Base-by-base conservation (phyloP, 2,113 vertebrate species). In the Pluvialis apricaria region DNA sequence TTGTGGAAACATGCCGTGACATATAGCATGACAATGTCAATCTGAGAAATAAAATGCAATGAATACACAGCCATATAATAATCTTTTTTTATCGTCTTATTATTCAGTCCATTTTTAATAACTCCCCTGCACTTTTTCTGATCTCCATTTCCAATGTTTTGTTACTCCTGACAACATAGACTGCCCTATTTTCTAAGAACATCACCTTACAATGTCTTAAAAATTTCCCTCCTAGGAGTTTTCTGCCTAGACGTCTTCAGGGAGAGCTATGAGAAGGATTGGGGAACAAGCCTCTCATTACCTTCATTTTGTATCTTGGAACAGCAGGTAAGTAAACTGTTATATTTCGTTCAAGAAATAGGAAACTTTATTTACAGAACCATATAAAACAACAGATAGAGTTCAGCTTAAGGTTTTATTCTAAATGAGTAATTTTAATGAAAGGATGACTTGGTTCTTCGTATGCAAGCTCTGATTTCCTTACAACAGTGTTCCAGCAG, bases 401-500 rank as follows among this genome's bases (percentile, higher is more conserved):
- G 47, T 64, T 90, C 42, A 70, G 58, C 2, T 24, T 44, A 9
- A 24, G 16, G 2, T 85, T 76, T 76, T 61, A 31, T 77, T 82
- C 6, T 38, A 51, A 68, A 40, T 44, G 11, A 26, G 6, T 52
- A 21, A 31, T 81, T 77, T 84, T 57, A 60, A 47, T 80, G 17
- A 13, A 51, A 76, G 47, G 11, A 25, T 65, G 40, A 18, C 5
- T 76, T 49, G 2, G 32, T 25, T 62, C 25, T 79, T 58, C 1
- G 0, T 32, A 17, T 14, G 18, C 26, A 32, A 49, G 29, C 60
- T 65, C 80, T 65, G 58, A n/a, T 61, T 55, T 88, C 47, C 18
- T 29, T 6, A 2, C 49, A 61, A 2, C 1, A 44, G 36, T 0
- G 0, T 40, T 54, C 26, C 49, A 72, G 64, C 54, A 42, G 52